phyloP scores from a whole-genome alignment of 2,113 vertebrate species.

The Pollimyrus isidori region DNA sequence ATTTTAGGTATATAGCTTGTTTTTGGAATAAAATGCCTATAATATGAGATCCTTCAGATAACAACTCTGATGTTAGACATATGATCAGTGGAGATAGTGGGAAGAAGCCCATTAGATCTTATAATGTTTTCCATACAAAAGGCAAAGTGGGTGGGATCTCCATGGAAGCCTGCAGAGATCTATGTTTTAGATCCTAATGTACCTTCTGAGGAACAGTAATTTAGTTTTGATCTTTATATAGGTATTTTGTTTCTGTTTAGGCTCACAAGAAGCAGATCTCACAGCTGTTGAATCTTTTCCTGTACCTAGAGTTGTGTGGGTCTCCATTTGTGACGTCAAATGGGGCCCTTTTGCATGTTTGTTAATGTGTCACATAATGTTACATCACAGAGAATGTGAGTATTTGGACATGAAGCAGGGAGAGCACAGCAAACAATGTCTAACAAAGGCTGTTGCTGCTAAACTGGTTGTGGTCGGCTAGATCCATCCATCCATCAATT shows the following conservation, averaged over 20 bases:
- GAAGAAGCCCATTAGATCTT: not conserved
- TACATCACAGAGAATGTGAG: not conserved
- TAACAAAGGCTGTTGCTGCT: not conserved
- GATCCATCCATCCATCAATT: not conserved
- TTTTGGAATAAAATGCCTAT: not conserved
- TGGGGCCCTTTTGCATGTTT: not conserved
- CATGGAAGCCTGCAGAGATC: not conserved
- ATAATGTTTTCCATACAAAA: not conserved
- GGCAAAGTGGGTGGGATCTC: not conserved
- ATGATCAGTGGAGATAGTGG: not conserved
- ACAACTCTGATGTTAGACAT: not conserved
- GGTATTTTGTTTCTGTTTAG: not conserved
- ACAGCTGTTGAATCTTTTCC: not conserved
- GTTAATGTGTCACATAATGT: too few relatives aligned
- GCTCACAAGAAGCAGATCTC: not conserved
- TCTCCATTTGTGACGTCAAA: not conserved
- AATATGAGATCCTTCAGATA: not conserved
- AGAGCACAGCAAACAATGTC: not conserved
- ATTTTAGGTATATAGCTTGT: not conserved
- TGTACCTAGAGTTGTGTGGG: not conserved
- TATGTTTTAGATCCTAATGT: not conserved
- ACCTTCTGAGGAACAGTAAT: not conserved
- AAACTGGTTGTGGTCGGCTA: not conserved
- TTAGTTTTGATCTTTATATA: not conserved
- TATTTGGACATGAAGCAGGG: not conserved